Evolutionary conservation across 1,140 invertebrate species (phyloP).

Genomic region (Patella vulgata): DNA sequence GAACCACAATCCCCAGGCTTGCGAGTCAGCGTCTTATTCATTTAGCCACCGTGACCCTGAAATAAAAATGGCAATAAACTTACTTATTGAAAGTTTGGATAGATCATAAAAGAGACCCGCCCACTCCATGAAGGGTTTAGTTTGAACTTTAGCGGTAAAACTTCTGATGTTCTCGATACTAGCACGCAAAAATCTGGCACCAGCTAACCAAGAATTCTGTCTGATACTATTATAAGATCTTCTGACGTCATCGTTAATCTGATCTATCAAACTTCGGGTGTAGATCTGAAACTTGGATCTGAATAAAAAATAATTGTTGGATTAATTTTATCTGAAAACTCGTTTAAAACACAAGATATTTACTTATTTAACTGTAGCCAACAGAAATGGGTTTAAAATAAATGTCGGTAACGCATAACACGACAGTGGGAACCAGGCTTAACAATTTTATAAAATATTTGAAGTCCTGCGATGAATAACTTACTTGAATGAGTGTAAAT

Average conservation of each 20-base stretch:
- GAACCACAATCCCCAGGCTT: no score
- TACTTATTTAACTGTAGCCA: neutral
- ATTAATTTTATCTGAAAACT: no score
- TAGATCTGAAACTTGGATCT: constrained; percentile 42
- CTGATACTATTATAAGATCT: constrained; percentile 39
- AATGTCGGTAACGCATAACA: no score
- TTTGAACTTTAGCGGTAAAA: constrained; percentile 25
- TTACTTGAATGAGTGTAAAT: constrained; percentile 41
- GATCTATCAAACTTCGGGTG: constrained; percentile 31
- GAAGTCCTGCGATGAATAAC: no score
- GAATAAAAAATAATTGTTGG: constrained; percentile 14
- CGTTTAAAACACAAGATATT: no score
- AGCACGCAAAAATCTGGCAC: constrained; percentile 41
- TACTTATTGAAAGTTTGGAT: constrained; percentile 38
- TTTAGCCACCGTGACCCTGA: no score
- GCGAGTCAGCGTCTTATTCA: no score
- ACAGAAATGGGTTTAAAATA: neutral
- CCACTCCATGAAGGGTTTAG: constrained; percentile 50
- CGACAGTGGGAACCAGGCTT: no score
- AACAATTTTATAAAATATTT: no score
- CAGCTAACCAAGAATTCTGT: constrained; percentile 47
- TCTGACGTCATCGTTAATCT: constrained; percentile 41
- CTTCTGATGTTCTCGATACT: constrained; percentile 38
- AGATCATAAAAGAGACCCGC: constrained; percentile 36
- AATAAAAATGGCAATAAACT: no score